Percentiles rank a stretch among this genome's conserved stretches.
These are phyloP conservation scores for Asbolus verrucosus DNA, from an alignment of 1,140 invertebrate genomes.

Conservation along the genomic window DNA sequence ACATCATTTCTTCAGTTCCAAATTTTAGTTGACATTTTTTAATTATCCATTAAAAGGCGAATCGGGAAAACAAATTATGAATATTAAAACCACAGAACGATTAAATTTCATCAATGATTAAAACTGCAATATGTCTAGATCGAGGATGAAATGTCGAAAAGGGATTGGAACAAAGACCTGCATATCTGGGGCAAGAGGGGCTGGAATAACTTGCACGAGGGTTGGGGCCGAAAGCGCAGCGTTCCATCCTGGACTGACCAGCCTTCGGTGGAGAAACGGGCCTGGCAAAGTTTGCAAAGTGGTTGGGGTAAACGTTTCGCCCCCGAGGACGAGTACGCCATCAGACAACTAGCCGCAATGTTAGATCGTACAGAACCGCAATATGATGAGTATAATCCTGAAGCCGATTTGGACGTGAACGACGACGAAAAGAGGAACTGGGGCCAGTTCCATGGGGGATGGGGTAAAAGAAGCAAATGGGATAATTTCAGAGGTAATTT, in stretches of 20 bases:
- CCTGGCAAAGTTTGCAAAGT: conserved; percentile 61
- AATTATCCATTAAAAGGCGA: too few species aligned
- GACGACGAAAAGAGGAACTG: conserved; percentile 72
- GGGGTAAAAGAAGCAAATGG: conserved; percentile 75
- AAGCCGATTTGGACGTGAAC: conserved; percentile 51
- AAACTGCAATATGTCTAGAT: too few species aligned
- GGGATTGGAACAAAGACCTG: conserved; percentile 62
- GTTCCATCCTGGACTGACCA: conserved; percentile 46
- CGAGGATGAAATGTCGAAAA: conserved; percentile 53
- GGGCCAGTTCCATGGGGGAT: conserved; percentile 71
- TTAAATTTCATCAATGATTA: too few species aligned
- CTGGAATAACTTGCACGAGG: conserved; percentile 72
- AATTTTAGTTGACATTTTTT: conserved; percentile 18
- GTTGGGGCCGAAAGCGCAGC: conserved; percentile 72
- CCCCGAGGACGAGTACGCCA: conserved; percentile 58
- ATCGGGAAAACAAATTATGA: too few species aligned
- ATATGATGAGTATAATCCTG: conserved; percentile 48
- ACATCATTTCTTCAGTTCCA: too few species aligned
- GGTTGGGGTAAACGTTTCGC: conserved; percentile 65
- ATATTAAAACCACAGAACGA: too few species aligned
- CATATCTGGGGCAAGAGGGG: conserved; percentile 71
- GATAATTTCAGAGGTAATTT: conserved; percentile 71
- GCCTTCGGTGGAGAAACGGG: conserved; percentile 55
- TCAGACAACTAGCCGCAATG: conserved; percentile 53
- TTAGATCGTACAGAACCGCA: conserved; percentile 53